Percentiles rank a stretch among this genome's conserved stretches.
These are phyloP conservation scores for Neolamprologus brichardi DNA, from an alignment of 2,113 vertebrate genomes.

Conservation along the genomic window DNA sequence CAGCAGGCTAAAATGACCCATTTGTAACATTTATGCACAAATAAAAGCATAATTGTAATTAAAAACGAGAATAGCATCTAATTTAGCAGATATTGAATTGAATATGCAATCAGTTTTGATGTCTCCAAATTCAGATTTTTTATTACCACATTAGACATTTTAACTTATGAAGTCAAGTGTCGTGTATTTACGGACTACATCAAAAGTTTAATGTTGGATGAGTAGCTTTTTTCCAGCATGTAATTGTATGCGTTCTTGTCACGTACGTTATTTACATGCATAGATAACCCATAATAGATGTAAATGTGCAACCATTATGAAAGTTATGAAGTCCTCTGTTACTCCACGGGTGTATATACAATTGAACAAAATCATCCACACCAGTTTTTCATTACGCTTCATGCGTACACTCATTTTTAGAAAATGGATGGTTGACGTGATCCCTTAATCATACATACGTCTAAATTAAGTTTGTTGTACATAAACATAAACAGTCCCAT, in stretches of 20 bases:
- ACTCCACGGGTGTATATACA: not conserved
- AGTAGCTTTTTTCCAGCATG: not conserved
- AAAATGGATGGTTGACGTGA: not conserved
- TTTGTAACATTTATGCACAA: not conserved
- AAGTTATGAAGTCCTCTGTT: not conserved
- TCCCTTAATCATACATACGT: not conserved
- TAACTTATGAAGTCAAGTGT: not conserved
- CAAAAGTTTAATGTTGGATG: not conserved
- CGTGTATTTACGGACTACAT: not conserved
- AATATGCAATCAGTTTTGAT: not conserved
- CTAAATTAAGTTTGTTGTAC: not conserved
- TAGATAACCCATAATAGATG: not conserved
- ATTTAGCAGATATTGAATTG: not conserved
- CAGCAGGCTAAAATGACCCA: not conserved
- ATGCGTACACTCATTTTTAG: not conserved
- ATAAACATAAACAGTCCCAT: not conserved
- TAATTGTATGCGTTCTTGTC: not conserved
- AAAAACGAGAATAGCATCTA: not conserved
- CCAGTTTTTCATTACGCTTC: not conserved
- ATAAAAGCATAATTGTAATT: not conserved
- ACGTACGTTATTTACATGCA: not conserved
- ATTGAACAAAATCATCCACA: not conserved
- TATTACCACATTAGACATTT: not conserved
- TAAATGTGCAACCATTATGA: not conserved
- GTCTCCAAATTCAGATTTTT: not conserved